Evolutionary conservation across 1,140 invertebrate genomes (phyloP), one percentile per base, ranked within the genome.

Genomic region (Planococcus citri): DNA sequence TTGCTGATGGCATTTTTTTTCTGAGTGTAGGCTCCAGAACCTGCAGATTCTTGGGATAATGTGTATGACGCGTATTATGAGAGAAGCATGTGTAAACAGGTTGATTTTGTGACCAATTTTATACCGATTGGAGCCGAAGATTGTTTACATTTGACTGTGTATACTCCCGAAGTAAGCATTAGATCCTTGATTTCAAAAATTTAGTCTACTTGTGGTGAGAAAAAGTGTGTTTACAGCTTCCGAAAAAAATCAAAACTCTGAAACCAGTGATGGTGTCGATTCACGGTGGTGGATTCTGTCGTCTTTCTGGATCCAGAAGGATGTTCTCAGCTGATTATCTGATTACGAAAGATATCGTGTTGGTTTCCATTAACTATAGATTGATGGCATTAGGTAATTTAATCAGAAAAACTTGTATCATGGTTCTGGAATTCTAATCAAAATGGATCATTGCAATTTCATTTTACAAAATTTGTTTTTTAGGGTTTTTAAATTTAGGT

Each of bases 321-420:
- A 22, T 76, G 0, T 75, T 74, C 3, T 80, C 78, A 25, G 80
- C 80, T 1, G 80, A 83, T 61, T 83, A 79, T 75, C 74, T 87
- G 1, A 74, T 86, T 61, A 81, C 85, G 72, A 79, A 81, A 71
- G 78, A 82, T 72, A 77, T 83, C 1, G 76, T 85, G 27, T 70
- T 85, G 12, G 83, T 85, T 0, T 79, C 77, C 27, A 75, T 85
- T 17, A 84, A 85, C 72, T 85, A 84, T 74, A 73, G 84, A 69
- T 73, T 85, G 1, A 81, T 81, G 8, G 76, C 80, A 17, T 75
- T 84, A n/a, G 83, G 83, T 76, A 69, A n/a, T n/a, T n/a, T n/a
- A n/a, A n/a, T n/a, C 68, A 41, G n/a, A 41, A 41, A 41, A 41
- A 41, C 9, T 41, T 41, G n/a, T 41, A 10, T 41, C 37, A 41